Base-by-base conservation (phyloP, 2,888 invertebrate genomes). In the Cecidostiba fungosa region DNA sequence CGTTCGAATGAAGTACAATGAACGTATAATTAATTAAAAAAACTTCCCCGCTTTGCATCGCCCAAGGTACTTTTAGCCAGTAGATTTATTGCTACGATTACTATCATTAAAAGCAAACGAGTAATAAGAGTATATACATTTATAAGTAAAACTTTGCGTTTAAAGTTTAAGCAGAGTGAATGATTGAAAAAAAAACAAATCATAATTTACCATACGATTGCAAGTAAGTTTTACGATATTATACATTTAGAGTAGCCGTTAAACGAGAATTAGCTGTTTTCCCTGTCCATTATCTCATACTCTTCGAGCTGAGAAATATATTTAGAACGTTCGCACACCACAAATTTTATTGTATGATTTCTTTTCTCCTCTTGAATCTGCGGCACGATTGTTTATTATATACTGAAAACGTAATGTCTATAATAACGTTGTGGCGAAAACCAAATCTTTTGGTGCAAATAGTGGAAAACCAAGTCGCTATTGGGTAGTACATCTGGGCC, bases 91-190 rank as follows among this genome's bases (percentile, higher is more conserved):
- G 14, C 19, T 59, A 59, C 54, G 23, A n/a, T 59, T 59, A 59
- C 23, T 8, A 59, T 59, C n/a, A 23, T 72, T 72, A 43, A 26
- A 66, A 26, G 23, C 29, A 66, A 29, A 66, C 23, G 23, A 59
- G 54, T 59, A 59, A 43, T 54, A 54, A 54, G n/a, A 54, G n/a
- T 66, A 84, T 66, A 62, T 86, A 84, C 47, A 79, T 87, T 43
- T 87, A 85, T 87, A 85, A 85, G 80, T 85, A 78, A 77, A 85
- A 77, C 74, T 82, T 87, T 86, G 86, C 81, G 87, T 88, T 86
- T 76, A 86, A 86, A 82, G 43, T 84, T 86, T 85, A 86, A 86
- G 81, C 81, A 84, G 84, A 76, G 70, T 81, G 87, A 86, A 66
- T 85, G 81, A 54, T 54, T 23, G 8, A 59, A 59, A 59, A 59